These are phyloP conservation scores for Aulostomus chinensis DNA, from an alignment of 2,797 vertebrate genomes.

Conservation along the genomic window DNA sequence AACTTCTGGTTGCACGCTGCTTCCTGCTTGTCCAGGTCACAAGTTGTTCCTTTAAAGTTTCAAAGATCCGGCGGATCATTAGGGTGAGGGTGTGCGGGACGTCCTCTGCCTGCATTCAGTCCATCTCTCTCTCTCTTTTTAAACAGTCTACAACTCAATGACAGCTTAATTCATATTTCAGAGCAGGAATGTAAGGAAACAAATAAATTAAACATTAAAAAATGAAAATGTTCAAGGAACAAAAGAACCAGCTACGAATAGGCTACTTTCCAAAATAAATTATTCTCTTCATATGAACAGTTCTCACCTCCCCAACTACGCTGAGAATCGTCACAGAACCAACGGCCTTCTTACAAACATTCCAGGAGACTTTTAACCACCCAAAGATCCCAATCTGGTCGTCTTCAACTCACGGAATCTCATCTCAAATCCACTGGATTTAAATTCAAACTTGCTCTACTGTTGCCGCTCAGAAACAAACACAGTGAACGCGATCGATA, in stretches of 20 bases:
- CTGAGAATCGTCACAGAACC: too few relatives aligned
- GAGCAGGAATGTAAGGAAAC: conserved; percentile 46
- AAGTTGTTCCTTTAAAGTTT: too few relatives aligned
- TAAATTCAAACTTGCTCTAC: conserved; percentile 41
- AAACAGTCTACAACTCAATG: conserved; percentile 25
- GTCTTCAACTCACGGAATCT: conserved; percentile 34
- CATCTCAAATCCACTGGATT: conserved; percentile 75
- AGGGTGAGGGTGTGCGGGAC: not conserved
- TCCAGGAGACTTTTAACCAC: conserved; percentile 40
- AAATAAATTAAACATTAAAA: conserved; percentile 49
- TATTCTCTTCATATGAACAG: conserved; percentile 33
- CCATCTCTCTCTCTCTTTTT: too few relatives aligned
- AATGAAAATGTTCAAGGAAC: not conserved
- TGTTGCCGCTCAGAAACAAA: too few relatives aligned
- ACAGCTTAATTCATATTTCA: conserved; percentile 33
- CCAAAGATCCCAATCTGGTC: conserved; percentile 38
- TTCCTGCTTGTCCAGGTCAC: too few relatives aligned
- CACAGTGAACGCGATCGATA: too few relatives aligned
- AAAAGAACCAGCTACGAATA: conserved; percentile 45
- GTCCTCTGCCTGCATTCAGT: conserved; percentile 1
- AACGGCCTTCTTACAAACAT: too few relatives aligned
- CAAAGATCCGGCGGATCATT: too few relatives aligned
- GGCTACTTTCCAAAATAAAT: conserved; percentile 65
- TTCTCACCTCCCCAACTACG: conserved; percentile 29
- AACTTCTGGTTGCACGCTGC: too few relatives aligned